phyloP scores from a whole-genome alignment of 2,113 vertebrate species.

The Apteryx mantelli region DNA sequence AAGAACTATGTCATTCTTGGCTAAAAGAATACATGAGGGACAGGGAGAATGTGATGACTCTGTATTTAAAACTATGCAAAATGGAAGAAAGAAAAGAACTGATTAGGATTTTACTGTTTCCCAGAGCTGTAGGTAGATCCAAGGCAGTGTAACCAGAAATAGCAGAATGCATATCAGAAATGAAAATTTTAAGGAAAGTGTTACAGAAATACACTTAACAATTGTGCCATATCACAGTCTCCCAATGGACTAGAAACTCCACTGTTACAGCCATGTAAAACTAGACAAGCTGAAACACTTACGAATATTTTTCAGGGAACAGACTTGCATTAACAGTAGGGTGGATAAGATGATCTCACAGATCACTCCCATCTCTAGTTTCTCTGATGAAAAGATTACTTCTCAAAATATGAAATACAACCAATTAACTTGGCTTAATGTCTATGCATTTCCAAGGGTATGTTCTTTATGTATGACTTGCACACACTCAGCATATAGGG shows the following conservation, averaged over 20 bases:
- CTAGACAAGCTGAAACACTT: not conserved
- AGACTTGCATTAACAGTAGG: not conserved
- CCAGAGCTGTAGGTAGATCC: not conserved
- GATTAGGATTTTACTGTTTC: not conserved
- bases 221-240: not conserved
- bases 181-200: not conserved
- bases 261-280: not conserved
- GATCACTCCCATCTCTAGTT: not conserved
- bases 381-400: not conserved
- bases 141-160: not conserved
- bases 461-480: not conserved
- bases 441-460: not conserved
- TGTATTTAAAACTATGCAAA: not conserved
- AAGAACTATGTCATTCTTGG: not conserved
- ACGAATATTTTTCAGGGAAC: constrained; percentile 11
- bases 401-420: not conserved
- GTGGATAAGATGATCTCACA: not conserved
- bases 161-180: not conserved
- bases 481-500: not conserved
- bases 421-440: not conserved
- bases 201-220: not conserved
- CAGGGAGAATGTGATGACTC: not conserved
- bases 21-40: not conserved
- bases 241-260: not conserved
- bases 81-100: not conserved